phyloP scores from a whole-genome alignment of 2,113 vertebrate species.

The Pangasianodon hypophthalmus region DNA sequence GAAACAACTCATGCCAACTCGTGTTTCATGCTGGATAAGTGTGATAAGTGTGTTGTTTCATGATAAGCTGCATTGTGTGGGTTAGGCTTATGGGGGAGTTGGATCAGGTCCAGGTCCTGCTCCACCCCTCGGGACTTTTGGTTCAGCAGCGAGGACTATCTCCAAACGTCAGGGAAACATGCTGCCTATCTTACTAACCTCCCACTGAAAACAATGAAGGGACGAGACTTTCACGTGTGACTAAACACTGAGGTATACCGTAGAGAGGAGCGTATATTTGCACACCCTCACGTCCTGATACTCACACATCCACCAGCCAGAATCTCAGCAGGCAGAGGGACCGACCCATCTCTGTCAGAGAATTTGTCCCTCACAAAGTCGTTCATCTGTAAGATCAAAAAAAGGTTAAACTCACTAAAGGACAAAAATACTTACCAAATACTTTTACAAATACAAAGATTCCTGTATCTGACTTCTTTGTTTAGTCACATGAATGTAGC shows the following conservation, averaged over 20 bases:
- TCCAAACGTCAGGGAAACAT: neutral
- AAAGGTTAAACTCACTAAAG: neutral
- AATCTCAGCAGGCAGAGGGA: conserved; percentile 86
- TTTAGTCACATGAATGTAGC: neutral
- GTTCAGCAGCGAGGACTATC: neutral
- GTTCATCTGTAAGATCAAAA: conserved; percentile 80
- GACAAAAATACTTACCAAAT: neutral
- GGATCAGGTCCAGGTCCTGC: neutral
- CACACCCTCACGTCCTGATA: conserved; percentile 54
- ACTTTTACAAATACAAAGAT: neutral
- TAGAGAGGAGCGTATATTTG: neutral
- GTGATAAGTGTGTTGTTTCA: neutral
- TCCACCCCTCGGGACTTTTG: neutral
- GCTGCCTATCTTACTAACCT: neutral
- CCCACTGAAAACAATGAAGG: neutral
- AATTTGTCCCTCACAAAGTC: conserved; percentile 98
- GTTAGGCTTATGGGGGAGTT: neutral
- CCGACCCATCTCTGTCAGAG: conserved; percentile 81
- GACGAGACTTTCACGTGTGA: neutral
- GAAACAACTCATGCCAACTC: neutral
- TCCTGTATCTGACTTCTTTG: neutral
- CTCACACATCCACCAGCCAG: conserved; percentile 94
- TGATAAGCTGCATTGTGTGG: neutral
- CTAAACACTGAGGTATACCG: neutral
- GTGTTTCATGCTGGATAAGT: neutral